Percentiles rank a stretch among this genome's conserved stretches.
These are phyloP conservation scores for Bufo bufo DNA, from an alignment of 2,113 vertebrate species.

Conservation along the genomic window DNA sequence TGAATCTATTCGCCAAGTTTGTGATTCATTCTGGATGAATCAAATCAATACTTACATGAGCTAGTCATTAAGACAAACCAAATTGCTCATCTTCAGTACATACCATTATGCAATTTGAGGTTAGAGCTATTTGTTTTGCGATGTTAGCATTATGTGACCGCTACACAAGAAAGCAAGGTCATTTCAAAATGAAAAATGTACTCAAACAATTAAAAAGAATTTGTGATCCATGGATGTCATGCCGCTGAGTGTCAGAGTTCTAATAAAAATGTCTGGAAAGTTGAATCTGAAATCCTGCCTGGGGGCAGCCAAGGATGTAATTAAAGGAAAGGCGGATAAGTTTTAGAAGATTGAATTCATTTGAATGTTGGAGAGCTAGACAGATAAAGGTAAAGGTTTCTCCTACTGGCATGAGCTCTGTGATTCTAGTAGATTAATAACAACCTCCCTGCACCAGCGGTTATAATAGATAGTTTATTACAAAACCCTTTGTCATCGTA, in stretches of 20 bases:
- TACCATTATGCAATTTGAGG: too few species aligned
- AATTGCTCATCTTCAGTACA: too few species aligned
- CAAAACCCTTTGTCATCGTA: background rate
- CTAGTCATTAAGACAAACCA: too few species aligned
- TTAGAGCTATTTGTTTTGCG: too few species aligned
- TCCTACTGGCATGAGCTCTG: background rate
- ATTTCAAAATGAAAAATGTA: background rate
- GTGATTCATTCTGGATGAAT: too few species aligned
- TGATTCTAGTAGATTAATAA: background rate
- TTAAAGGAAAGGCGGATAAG: slow-evolving; percentile 31
- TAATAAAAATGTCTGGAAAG: slow-evolving; percentile 24
- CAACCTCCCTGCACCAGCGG: background rate
- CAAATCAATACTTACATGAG: too few species aligned
- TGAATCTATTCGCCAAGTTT: too few species aligned
- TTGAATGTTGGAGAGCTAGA: slow-evolving; percentile 3
- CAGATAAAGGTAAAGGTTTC: background rate
- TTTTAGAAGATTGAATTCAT: background rate
- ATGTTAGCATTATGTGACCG: too few species aligned
- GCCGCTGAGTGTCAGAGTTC: background rate
- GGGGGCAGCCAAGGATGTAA: slow-evolving; percentile 34
- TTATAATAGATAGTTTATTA: background rate
- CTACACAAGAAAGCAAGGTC: background rate
- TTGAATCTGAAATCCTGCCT: slow-evolving; percentile 15
- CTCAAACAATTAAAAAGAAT: slow-evolving; percentile 8
- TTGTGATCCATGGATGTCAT: background rate